phyloP scores from a whole-genome alignment of 2,113 vertebrate species.

The Mellivora capensis region DNA sequence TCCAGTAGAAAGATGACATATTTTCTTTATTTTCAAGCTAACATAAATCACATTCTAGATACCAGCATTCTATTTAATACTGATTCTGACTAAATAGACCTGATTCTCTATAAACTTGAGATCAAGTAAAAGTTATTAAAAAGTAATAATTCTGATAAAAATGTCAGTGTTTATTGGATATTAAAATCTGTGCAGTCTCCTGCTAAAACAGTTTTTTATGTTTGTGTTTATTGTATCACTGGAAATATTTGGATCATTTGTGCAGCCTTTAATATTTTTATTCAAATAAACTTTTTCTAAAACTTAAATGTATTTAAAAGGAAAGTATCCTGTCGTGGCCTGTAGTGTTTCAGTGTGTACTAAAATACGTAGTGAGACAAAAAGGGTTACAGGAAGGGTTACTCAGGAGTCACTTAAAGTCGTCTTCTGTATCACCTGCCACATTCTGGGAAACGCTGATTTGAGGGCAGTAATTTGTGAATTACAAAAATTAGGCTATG shows the following conservation, averaged over 20 bases:
- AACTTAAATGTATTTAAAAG: background rate
- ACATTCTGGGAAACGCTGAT: background rate
- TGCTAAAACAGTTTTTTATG: background rate
- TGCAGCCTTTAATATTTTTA: background rate
- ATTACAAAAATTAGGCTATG: background rate
- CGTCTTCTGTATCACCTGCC: background rate
- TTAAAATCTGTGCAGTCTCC: background rate
- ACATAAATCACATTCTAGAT: background rate
- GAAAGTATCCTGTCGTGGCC: background rate
- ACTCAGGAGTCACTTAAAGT: background rate
- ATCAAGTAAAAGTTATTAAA: background rate
- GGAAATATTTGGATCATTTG: background rate
- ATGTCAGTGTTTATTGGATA: background rate
- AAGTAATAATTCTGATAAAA: background rate
- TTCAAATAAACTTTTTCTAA: background rate
- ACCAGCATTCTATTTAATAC: background rate
- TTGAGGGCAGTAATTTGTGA: background rate
- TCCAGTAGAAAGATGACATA: background rate
- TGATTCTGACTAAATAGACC: background rate
- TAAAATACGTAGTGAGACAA: background rate
- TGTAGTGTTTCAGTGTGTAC: background rate
- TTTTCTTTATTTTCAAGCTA: conserved; percentile 38
- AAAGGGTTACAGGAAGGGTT: background rate
- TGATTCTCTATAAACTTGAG: background rate
- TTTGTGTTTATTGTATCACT: background rate